Base-by-base conservation (phyloP, 2,113 vertebrate genomes). In the Choloepus hoffmanni region DNA sequence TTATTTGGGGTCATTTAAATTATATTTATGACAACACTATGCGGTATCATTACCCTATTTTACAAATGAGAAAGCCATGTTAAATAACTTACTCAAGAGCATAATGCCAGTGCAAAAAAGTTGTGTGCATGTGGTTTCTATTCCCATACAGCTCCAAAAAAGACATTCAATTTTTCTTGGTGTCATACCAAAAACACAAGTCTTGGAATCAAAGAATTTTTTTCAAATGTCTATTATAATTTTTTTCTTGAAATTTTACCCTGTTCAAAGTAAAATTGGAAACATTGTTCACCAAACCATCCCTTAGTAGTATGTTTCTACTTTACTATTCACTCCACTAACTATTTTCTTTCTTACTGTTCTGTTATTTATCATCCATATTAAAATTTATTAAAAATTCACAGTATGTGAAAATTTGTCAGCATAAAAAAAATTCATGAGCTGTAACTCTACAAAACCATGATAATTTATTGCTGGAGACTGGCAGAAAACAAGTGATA, bases 331-430 rank as follows among this genome's bases (percentile, higher is more conserved):
- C 70, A 90, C 55, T 90, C 77, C 14, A 43, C 36, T 85, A 55
- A 43, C 36, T 85, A 55, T 73, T 94, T 85, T 36, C 67, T 74
- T 94, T 88, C 74, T 74, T 86, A 72, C 26, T 94, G 3, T 72
- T 78, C 55, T 65, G 68, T 86, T 86, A 92, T 77, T 94, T 73
- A 92, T 60, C 43, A 14, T 63, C 67, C 77, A 58, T 82, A 65
- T 50, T 83, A 82, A 89, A 81, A 70, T 92, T n/a, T 60, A 82
- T 74, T 50, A 92, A 43, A 87, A 82, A 96, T 92, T 86, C 76
- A 83, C 89, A 90, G 67, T 74, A 81, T 43, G 33, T 92, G 81
- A 90, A 95, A 95, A 95, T 28, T 86, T 90, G 92, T n/a, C 53
- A 86, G 9, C 50, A 90, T 30, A 45, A 94, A 79, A 90, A 55